Evolutionary conservation across 2,888 invertebrate genomes (phyloP).

Genomic region (Drosophila birchii): DNA sequence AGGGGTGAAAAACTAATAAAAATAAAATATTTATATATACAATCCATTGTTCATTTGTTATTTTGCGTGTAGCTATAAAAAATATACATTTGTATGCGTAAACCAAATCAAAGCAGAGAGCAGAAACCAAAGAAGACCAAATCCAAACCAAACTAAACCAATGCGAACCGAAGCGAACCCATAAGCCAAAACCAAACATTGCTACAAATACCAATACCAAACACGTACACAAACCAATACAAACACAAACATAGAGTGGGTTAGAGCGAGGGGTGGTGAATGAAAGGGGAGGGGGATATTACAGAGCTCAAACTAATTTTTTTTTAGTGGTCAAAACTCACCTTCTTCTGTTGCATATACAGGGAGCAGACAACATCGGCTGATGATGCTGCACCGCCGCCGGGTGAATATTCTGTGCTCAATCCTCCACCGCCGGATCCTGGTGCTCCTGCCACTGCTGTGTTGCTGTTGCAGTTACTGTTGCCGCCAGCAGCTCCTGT

Average conservation of each 20-base stretch:
- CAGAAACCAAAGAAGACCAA: conserved; percentile 38
- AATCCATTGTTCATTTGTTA: background rate
- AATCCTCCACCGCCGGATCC: conserved; percentile 62
- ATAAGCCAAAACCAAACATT: conserved; percentile 59
- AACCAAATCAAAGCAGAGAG: conserved; percentile 46
- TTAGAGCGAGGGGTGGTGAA: conserved; percentile 17
- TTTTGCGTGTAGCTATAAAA: conserved; percentile 10
- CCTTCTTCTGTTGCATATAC: conserved; percentile 84
- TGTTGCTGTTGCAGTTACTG: conserved; percentile 44
- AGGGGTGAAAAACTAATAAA: too few relatives aligned
- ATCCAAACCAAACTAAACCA: conserved; percentile 50
- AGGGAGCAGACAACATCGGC: conserved; percentile 75
- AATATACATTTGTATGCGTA: conserved; percentile 33
- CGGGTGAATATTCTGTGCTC: conserved; percentile 46
- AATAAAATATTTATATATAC: too few relatives aligned
- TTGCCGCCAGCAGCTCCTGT: conserved; percentile 14
- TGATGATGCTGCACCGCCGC: conserved; percentile 52
- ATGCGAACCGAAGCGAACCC: conserved; percentile 44
- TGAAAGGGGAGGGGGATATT: background rate
- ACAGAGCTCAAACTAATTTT: conserved; percentile 6
- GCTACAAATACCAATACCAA: conserved; percentile 65
- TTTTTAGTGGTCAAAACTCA: conserved; percentile 62
- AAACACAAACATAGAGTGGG: conserved; percentile 16
- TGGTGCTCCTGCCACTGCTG: conserved; percentile 61
- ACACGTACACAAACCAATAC: conserved; percentile 25